Evolutionary conservation across 2,888 invertebrate genomes (phyloP).

Genomic region (Danaus chrysippus): DNA sequence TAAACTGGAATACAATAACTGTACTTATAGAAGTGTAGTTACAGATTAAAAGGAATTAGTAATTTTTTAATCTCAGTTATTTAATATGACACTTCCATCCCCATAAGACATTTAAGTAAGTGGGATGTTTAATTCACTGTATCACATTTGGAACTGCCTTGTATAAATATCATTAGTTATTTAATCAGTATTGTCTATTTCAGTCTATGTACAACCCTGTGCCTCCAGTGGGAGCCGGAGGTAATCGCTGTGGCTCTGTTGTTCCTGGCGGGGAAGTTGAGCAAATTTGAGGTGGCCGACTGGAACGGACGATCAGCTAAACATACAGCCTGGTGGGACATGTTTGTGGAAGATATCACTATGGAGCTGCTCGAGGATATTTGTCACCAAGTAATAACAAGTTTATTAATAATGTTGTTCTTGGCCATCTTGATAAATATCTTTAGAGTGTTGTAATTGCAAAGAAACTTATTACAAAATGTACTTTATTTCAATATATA

Average conservation of each 20-base stretch:
- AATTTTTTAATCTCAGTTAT: no score
- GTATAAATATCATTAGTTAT: slow-evolving; percentile 11
- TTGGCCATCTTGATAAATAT: background rate
- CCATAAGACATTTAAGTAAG: no score
- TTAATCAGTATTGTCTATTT: slow-evolving; percentile 14
- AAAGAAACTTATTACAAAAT: background rate
- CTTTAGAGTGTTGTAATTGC: no score
- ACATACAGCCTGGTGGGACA: slow-evolving; percentile 97
- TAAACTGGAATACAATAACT: no score
- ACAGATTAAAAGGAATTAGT: no score
- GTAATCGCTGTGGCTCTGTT: slow-evolving; percentile 98
- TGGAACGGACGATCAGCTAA: slow-evolving; percentile 90
- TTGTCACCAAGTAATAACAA: slow-evolving; percentile 90
- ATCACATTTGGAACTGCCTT: background rate
- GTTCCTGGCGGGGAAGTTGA: slow-evolving; percentile 97
- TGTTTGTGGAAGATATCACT: slow-evolving; percentile 96
- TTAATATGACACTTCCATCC: no score
- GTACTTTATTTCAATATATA: background rate
- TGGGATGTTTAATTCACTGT: no score
- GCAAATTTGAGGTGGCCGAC: slow-evolving; percentile 96
- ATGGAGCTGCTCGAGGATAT: slow-evolving; percentile 97
- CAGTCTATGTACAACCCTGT: slow-evolving; percentile 95
- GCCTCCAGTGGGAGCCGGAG: slow-evolving; percentile 99
- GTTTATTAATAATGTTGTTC: background rate
- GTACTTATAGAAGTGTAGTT: no score